These are phyloP conservation scores for Gymnoscelis rufifasciata DNA, from an alignment of 2,888 invertebrate genomes.

Conservation along the genomic window DNA sequence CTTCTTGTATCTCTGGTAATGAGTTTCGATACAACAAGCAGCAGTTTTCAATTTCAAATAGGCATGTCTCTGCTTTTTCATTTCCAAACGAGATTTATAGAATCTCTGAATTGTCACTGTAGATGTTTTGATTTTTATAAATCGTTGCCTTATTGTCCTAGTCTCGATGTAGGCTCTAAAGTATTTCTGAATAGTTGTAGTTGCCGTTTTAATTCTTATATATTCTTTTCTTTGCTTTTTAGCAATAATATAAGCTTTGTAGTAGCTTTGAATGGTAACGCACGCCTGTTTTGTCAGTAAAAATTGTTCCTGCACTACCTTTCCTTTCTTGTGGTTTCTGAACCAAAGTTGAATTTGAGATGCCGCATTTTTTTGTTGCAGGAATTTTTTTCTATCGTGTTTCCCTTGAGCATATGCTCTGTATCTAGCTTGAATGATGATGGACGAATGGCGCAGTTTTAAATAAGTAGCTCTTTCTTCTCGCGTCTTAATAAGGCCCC, in stretches of 20 bases:
- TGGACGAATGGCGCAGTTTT: constrained; percentile 43
- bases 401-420: constrained; percentile 50
- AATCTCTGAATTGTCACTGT: constrained; percentile 45
- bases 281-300: constrained; percentile 50
- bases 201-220: constrained; percentile 49
- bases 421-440: constrained; percentile 59
- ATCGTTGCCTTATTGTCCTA: constrained; percentile 45
- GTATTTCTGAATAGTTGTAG: constrained; percentile 54
- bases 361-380: constrained; percentile 48
- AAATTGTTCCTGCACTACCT: constrained; percentile 42
- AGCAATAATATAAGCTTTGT: constrained; percentile 49
- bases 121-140: constrained; percentile 40
- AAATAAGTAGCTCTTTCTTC: constrained; percentile 42
- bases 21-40: constrained; percentile 26
- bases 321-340: constrained; percentile 44
- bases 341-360: constrained; percentile 70
- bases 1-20: constrained; percentile 44
- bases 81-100: constrained; percentile 47
- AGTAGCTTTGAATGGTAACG: constrained; percentile 64
- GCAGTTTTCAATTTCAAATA: constrained; percentile 42
- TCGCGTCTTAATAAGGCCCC: constrained; percentile 56
- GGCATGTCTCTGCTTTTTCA: constrained; percentile 37
- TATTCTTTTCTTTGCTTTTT: constrained; percentile 52
- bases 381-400: constrained; percentile 42
- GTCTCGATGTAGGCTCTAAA: constrained; percentile 52